Conservation (phyloP, 2,113 vertebrate species). For the Eleginops maclovinus region DNA sequence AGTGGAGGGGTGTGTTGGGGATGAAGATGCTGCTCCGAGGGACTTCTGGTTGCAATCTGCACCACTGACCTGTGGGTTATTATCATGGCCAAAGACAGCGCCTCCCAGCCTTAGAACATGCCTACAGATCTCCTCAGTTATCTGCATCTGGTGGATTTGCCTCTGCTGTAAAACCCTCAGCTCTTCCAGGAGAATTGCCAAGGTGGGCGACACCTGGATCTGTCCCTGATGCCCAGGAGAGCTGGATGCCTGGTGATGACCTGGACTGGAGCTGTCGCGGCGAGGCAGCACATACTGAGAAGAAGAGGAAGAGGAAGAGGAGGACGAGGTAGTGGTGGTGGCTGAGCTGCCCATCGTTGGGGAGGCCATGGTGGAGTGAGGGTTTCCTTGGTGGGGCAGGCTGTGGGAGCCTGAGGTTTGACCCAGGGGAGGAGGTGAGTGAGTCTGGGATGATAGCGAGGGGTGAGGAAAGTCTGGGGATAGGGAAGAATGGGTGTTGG, state of each 20-base stretch:
- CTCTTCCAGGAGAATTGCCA: constrained; percentile 92
- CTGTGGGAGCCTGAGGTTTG: constrained; percentile 72
- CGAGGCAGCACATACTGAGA: constrained; percentile 74
- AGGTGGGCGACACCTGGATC: constrained; percentile 76
- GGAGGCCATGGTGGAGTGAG: constrained; percentile 84
- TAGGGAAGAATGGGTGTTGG: constrained; percentile 85
- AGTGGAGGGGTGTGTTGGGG: constrained; percentile 72
- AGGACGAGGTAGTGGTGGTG: constrained; percentile 82
- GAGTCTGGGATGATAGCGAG: constrained; percentile 83
- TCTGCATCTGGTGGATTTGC: constrained; percentile 96
- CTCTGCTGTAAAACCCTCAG: constrained; percentile 91
- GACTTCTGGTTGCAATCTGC: constrained; percentile 70
- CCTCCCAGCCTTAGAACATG: constrained; percentile 90
- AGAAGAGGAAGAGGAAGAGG: constrained; percentile 77
- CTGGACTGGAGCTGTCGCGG: constrained; percentile 76
- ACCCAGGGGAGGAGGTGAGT: constrained; percentile 78
- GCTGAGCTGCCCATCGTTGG: constrained; percentile 85
- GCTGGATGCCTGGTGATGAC: constrained; percentile 79
- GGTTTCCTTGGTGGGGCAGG: constrained; percentile 73
- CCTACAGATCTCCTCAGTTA: constrained; percentile 93
- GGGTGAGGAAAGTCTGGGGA: constrained; percentile 87
- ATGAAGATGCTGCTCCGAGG: constrained; percentile 57
- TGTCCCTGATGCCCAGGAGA: constrained; percentile 73
- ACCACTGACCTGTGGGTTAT: constrained; percentile 65
- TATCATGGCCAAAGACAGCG: constrained; percentile 82